phyloP scores from a whole-genome alignment of 1,140 invertebrate genomes.

The Bombus huntii region DNA sequence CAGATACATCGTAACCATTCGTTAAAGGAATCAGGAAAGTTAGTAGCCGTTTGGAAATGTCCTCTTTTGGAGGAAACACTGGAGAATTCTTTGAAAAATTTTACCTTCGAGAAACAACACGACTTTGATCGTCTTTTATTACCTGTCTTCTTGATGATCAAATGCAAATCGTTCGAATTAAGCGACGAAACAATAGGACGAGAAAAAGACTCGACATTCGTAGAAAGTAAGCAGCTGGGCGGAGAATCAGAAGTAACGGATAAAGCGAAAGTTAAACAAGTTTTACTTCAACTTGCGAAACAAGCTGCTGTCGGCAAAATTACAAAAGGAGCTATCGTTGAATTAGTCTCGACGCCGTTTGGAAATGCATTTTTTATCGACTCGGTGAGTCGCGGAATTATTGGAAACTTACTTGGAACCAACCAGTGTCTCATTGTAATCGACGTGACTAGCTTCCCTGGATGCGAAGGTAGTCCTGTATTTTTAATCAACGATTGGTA shows the following conservation, averaged over 20 bases:
- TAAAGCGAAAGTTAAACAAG: constrained; percentile 30
- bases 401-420: constrained; percentile 84
- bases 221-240: neutral
- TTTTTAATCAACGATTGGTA: constrained; percentile 36
- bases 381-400: constrained; percentile 83
- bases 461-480: constrained; percentile 84
- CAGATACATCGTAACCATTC: constrained; percentile 32
- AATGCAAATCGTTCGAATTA: constrained; percentile 61
- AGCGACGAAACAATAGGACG: neutral
- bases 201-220: neutral
- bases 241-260: neutral
- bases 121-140: constrained; percentile 77
- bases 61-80: constrained; percentile 81
- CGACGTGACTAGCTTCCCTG: constrained; percentile 84
- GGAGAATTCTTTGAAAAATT: constrained; percentile 71
- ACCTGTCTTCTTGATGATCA: constrained; percentile 82
- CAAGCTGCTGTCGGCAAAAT: neutral
- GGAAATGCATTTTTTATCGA: constrained; percentile 84
- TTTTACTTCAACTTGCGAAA: constrained; percentile 48
- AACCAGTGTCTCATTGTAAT: constrained; percentile 83
- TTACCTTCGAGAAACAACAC: neutral
- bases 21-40: neutral
- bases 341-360: constrained; percentile 83
- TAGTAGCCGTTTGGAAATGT: constrained; percentile 80
- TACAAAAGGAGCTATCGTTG: constrained; percentile 70